These are phyloP conservation scores for Aldabrachelys gigantea DNA, from an alignment of 2,113 vertebrate species.

Conservation along the genomic window DNA sequence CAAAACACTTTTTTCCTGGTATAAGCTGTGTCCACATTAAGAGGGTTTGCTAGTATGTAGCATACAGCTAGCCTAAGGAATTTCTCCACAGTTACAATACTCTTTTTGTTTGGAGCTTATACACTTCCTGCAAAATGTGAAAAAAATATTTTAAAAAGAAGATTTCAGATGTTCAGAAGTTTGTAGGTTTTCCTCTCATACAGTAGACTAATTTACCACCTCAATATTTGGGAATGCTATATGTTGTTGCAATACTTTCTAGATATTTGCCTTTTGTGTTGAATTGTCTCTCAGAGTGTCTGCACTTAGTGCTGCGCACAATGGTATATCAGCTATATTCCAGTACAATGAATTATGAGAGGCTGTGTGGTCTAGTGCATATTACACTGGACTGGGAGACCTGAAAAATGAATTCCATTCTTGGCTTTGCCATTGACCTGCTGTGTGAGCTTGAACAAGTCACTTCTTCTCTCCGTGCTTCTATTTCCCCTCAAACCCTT, in stretches of 20 bases:
- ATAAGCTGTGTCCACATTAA: background rate
- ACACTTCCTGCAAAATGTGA: background rate
- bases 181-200: rapidly evolving
- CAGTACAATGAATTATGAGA: background rate
- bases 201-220: background rate
- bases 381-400: too few relatives aligned
- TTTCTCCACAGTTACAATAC: background rate
- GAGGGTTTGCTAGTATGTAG: background rate
- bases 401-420: too few relatives aligned
- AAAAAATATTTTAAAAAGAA: background rate
- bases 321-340: rapidly evolving
- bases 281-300: rapidly evolving
- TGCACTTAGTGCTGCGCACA: rapidly evolving
- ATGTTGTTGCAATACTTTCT: background rate
- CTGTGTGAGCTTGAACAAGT: too few relatives aligned
- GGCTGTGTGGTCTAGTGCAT: too few relatives aligned
- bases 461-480: too few relatives aligned
- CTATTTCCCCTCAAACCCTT: background rate
- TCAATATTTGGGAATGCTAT: background rate
- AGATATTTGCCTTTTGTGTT: rapidly evolving
- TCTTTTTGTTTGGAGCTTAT: background rate
- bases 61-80: background rate
- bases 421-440: too few relatives aligned
- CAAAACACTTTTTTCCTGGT: background rate
- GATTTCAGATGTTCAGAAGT: background rate